A percentile compares a stretch with the other conserved stretches of the same genome.
These are phyloP conservation scores for Cynopterus brachyotis DNA, from an alignment of 2,113 vertebrate genomes.

Conservation along the genomic window DNA sequence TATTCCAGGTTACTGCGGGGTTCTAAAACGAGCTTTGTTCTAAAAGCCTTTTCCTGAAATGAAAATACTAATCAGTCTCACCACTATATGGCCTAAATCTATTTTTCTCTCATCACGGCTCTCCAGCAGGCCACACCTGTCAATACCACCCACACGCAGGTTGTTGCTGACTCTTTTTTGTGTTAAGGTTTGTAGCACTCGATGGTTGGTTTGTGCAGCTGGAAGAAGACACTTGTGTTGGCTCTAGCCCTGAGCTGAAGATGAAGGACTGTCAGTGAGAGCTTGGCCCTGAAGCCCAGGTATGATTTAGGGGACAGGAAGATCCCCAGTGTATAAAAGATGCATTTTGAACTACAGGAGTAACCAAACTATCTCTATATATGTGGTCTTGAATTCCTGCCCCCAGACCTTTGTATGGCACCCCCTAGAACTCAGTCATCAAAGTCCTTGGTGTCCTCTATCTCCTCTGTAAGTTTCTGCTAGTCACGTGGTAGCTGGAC, in stretches of 20 bases:
- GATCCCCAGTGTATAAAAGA: not conserved
- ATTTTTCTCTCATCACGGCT: not conserved
- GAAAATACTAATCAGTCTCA: not conserved
- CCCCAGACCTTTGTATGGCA: not conserved
- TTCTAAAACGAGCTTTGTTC: conserved; percentile 10
- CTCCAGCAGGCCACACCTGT: not conserved
- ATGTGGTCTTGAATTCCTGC: not conserved
- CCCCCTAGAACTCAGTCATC: not conserved
- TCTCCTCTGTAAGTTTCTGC: not conserved
- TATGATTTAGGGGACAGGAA: not conserved
- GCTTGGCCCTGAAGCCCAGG: not conserved
- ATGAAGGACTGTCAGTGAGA: not conserved
- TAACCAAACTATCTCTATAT: not conserved
- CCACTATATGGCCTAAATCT: not conserved
- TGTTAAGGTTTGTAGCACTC: not conserved
- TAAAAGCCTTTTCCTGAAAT: conserved; percentile 5
- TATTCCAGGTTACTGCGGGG: not conserved
- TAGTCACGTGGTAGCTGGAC: not conserved
- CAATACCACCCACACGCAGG: not conserved
- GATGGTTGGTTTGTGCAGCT: not conserved
- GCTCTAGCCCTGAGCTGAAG: not conserved
- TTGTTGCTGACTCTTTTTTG: not conserved
- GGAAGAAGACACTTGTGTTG: not conserved
- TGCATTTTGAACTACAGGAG: not conserved
- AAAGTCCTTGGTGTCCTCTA: not conserved